Evolutionary conservation across 2,888 invertebrate species (phyloP).

Genomic region (Orthosia incerta): DNA sequence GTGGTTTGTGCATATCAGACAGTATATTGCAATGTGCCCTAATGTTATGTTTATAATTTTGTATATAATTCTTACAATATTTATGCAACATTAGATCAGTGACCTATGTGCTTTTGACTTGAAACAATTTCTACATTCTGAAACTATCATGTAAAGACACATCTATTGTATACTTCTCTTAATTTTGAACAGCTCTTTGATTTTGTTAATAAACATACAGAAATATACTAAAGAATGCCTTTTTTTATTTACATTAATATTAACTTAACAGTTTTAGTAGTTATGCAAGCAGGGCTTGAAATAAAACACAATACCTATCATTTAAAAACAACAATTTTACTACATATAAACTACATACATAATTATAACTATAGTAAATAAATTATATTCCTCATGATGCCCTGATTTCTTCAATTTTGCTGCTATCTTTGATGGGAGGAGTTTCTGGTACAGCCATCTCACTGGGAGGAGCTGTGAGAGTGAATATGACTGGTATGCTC

Average conservation of each 20-base stretch:
- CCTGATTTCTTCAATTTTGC: constrained; percentile 54
- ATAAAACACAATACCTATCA: constrained; percentile 32
- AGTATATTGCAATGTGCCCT: not conserved
- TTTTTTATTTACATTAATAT: constrained; percentile 12
- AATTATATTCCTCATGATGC: constrained; percentile 29
- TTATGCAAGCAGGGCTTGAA: not conserved
- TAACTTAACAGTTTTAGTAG: not conserved
- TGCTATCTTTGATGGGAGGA: constrained; percentile 72
- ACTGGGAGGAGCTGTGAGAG: constrained; percentile 92
- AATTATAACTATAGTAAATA: constrained; percentile 8
- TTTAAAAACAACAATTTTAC: constrained; percentile 56
- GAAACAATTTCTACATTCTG: constrained; percentile 1
- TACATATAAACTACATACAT: constrained; percentile 47
- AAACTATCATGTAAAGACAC: constrained; percentile 31
- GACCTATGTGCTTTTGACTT: not conserved
- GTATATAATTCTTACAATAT: not conserved
- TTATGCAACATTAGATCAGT: not conserved
- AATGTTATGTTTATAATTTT: constrained; percentile 1
- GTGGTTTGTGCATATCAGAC: not conserved
- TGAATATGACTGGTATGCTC: constrained; percentile 96
- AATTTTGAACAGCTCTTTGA: constrained; percentile 33
- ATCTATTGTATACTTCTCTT: constrained; percentile 15
- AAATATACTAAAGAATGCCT: constrained; percentile 15
- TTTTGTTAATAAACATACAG: constrained; percentile 21
- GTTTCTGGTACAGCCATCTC: constrained; percentile 82